Base-by-base conservation (phyloP, 1,140 invertebrate species). In the Tetramorium alpestre region DNA sequence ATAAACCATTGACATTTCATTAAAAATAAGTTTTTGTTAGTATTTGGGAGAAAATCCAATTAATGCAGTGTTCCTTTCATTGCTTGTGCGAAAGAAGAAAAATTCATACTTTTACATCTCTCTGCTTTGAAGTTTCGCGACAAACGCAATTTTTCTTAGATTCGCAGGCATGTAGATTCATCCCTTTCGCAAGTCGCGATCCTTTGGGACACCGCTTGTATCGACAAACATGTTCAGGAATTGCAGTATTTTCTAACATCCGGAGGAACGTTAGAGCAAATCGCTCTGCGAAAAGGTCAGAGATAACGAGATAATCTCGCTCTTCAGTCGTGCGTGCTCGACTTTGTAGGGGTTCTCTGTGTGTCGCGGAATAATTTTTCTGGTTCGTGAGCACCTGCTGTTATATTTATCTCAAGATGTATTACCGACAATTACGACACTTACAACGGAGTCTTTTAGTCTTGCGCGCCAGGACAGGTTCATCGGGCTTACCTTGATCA, bases 261-360 rank as follows among this genome's bases (percentile, higher is more conserved):
- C 25, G 7, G 18, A 44, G 16, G 7, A 73, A 60, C 5, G 41
- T 28, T 28, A 28, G 28, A 70, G 16, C 49, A 58, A 4, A 22
- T n/a, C 33, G 4, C 25, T 73, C 41, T 47, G 51, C 13, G 80
- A 84, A 84, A 82, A 84, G 80, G 69, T 84, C 80, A 84, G n/a
- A 62, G 54, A 84, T 82, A 47, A 82, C 28, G 11, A 41, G 25
- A 25, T 84, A 84, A 84, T 60, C 25, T 49, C 54, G 25, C 28
- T 60, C 4, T 16, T 3, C 25, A 33, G 13, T 60, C 56, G 56
- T 76, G 44, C 44, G 28, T 10, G n/a, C 28, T 13, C 8, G 11
- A 25, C 13, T 84, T 49, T 60, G 25, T 22, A 44, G 33, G 25
- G 5, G 2, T 62, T n/a, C 8, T 44, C 41, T 41, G n/a, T 54